Base-by-base conservation (phyloP, 2,888 invertebrate species). In the Peribatodes rhomboidaria region DNA sequence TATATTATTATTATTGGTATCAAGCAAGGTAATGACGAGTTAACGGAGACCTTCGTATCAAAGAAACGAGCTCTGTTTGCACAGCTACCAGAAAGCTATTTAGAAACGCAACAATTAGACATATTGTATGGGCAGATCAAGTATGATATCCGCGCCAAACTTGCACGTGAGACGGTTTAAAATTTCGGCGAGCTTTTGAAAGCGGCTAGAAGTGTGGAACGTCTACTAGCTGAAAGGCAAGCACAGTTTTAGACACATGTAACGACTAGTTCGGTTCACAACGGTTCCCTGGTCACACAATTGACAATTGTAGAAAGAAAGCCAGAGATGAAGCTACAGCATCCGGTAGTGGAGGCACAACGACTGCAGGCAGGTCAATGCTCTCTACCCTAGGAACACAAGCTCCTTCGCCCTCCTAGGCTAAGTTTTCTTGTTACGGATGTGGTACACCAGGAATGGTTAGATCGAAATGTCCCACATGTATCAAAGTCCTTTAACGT, bases 71-170 rank as follows among this genome's bases (percentile, higher is more conserved):
- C 58, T 10, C 62, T 73, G 2, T 20, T 56, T 8, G 58, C 67
- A 20, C 64, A 67, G 20, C 20, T 73, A 57, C 59, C 65, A 0
- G 47, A 11, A 50, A 52, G 65, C 14, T 56, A 71, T 7, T 0
- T 65, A 13, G 72, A 73, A n/a, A 14, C 11, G 10, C 61, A 69
- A 16, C 72, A 73, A n/a, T 37, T 73, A 39, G 73, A 73, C 27
- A 70, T 73, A 61, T 57, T 73, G 44, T 69, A 67, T 31, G 73
- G 47, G 2, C 47, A 47, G 20, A 3, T 47, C 11, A 22, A 1
- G 10, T 22, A 22, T 11, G 20, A 47, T 0, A 22, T 47, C n/a
- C 47, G 47, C n/a, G 27, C 11, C 1, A 22, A 27, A 8, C 13
- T 47, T 1, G 2, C 47, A n/a, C 22, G 52, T 10, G 44, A 60